Evolutionary conservation across 2,888 invertebrate genomes (phyloP), one percentile per base, ranked within the genome.

Genomic region (Calameuta idolon): DNA sequence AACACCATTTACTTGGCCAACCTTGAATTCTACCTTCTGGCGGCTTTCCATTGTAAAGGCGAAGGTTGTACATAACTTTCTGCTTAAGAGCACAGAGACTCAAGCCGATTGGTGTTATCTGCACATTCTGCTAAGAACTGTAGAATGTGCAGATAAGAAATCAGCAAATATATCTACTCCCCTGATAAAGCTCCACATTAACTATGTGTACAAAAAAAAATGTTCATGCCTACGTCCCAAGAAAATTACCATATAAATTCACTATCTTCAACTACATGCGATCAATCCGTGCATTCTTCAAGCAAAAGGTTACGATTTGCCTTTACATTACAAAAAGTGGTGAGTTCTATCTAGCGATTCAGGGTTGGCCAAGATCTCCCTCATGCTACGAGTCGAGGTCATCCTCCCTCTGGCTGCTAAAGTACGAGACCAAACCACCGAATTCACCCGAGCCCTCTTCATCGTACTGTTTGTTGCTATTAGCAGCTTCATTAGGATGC

Each of bases 381-480:
- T 91, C 92, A 90, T 92, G 93, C 94, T 95, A 95, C 93, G 95
- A 94, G 91, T 97, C 97, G 88, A 97, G 94, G 92, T 97, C 97
- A 90, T 97, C 97, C 91, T 97, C 96, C 85, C 94, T 94, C 92
- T 97, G 97, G 89, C 97, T 97, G 85, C 97, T 97, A 92, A 97
- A 97, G 92, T 98, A 98, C 91, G 97, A 97, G 79, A 97, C 97
- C 86, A 98, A 94, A 5, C 97, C 97, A 69, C 97, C 97, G 91
- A 97, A 97, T 89, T 97, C 97, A 75, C 97, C 95, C 82, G 94
- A 91, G 15, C 93, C 93, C 83, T 94, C 94, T 79, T 94, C 94
- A 85, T 93, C 91, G 80, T 91, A 92, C 76, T 92, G 89, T 79
- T 92, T 92, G 82, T 91, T 91, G 74, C 85, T 88, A 34, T 87